Conservation (phyloP, 92 coral and sea anemone genomes). For the Chrysogorgia sp. region DNA sequence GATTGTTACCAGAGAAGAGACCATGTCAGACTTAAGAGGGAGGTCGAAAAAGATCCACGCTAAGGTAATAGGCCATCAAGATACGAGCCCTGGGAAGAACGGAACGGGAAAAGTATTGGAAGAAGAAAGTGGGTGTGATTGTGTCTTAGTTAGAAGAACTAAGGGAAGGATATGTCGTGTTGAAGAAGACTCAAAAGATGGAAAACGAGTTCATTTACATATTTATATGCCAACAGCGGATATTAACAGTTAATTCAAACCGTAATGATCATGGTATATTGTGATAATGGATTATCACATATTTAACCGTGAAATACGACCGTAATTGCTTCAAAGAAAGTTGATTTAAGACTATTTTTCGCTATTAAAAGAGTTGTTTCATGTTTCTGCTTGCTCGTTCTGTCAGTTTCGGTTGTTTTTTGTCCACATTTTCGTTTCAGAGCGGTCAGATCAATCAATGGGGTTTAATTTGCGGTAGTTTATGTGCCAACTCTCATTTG, state of each 20-base stretch:
- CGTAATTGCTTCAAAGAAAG: too few species aligned
- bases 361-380: too few species aligned
- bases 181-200: constrained; percentile 3
- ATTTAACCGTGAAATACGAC: too few species aligned
- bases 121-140: background rate
- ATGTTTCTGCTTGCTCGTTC: too few species aligned
- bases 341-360: too few species aligned
- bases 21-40: constrained; percentile 22
- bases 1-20: background rate
- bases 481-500: too few species aligned
- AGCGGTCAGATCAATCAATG: too few species aligned
- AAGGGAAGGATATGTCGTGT: background rate
- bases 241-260: constrained; percentile 13
- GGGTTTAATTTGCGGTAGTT: too few species aligned
- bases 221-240: constrained; percentile 33
- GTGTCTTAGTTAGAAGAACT: background rate
- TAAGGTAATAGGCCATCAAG: background rate
- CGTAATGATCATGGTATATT: background rate
- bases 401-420: too few species aligned
- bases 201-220: constrained; percentile 22
- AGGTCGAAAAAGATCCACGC: constrained; percentile 25
- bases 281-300: background rate
- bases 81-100: background rate
- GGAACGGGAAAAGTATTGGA: background rate
- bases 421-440: too few species aligned